Percentiles rank a stretch among this genome's conserved stretches.
Conservation (phyloP, 1,140 invertebrate species). For the Pseudoatta argentina region DNA sequence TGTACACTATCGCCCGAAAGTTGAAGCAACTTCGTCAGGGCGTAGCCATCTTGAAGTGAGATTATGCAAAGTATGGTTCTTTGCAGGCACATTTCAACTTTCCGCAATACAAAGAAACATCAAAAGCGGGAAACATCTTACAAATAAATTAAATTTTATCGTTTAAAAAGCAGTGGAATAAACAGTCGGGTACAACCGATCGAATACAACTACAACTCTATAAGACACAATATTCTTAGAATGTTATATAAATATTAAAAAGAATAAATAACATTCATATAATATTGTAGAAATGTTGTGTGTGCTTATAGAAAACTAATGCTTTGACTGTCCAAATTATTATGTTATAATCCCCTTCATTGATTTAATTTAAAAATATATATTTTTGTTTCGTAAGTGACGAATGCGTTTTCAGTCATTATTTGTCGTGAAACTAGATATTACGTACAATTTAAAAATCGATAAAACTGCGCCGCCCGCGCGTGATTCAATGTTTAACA, state of each 20-base stretch:
- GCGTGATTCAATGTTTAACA: background rate
- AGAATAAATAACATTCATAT: no score
- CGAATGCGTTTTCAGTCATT: background rate
- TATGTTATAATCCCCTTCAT: background rate
- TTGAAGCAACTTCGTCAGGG: constrained; percentile 50
- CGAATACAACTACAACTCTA: no score
- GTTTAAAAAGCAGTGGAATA: background rate
- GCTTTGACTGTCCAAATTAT: no score
- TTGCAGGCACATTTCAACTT: constrained; percentile 36
- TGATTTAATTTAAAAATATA: background rate
- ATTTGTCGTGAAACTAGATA: background rate
- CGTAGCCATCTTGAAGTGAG: constrained; percentile 45
- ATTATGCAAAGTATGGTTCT: constrained; percentile 49
- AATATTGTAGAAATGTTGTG: no score
- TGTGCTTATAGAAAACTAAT: no score
- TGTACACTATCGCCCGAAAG: constrained; percentile 54
- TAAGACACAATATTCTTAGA: no score
- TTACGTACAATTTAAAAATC: background rate
- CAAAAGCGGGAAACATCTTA: background rate
- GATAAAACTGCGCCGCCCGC: background rate
- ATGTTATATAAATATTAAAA: no score
- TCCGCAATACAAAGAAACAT: constrained; percentile 12
- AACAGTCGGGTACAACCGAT: background rate
- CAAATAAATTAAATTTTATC: background rate
- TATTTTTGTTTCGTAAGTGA: background rate